A percentile compares a stretch with the other conserved stretches of the same genome.
Conservation (phyloP, 2,888 invertebrate species). For the Dynastes tityus region DNA sequence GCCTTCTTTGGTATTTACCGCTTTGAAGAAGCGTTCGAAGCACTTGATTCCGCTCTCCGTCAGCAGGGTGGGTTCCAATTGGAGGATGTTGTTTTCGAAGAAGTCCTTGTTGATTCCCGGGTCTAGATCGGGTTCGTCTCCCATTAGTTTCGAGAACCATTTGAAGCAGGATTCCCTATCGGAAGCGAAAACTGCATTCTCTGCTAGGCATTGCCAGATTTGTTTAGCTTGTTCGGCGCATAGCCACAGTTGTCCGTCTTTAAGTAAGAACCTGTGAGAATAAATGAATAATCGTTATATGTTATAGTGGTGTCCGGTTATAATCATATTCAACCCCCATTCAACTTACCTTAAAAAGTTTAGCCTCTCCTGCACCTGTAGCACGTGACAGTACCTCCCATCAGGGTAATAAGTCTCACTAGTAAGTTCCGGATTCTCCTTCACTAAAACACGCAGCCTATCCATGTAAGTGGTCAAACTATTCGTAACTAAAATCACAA, state of each 20-base stretch:
- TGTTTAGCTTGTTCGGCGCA: slow-evolving; percentile 97
- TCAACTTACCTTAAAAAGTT: slow-evolving; percentile 80
- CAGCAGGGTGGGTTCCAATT: slow-evolving; percentile 90
- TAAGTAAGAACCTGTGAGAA: slow-evolving; percentile 82
- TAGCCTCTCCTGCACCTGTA: slow-evolving; percentile 94
- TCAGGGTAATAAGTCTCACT: slow-evolving; percentile 87
- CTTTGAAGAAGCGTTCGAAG: slow-evolving; percentile 91
- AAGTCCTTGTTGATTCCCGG: slow-evolving; percentile 96
- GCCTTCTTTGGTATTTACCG: slow-evolving; percentile 95
- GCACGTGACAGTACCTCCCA: slow-evolving; percentile 91
- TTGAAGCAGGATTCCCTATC: slow-evolving; percentile 98
- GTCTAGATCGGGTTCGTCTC: slow-evolving; percentile 96
- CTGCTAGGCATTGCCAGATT: slow-evolving; percentile 97
- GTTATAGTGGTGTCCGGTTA: too few species aligned
- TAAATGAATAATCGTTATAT: neutral
- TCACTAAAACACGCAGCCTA: slow-evolving; percentile 79
- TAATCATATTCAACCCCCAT: too few species aligned
- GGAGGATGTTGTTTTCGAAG: slow-evolving; percentile 94
- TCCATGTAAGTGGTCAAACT: slow-evolving; percentile 95
- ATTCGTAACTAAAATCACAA: slow-evolving; percentile 94
- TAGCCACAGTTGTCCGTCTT: slow-evolving; percentile 97
- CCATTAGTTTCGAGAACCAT: slow-evolving; percentile 98
- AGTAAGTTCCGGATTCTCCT: slow-evolving; percentile 84
- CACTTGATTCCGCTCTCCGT: slow-evolving; percentile 97
- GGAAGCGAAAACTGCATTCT: slow-evolving; percentile 91